Conservation (phyloP, 2,113 vertebrate genomes). For the Pogonocichla stellata region DNA sequence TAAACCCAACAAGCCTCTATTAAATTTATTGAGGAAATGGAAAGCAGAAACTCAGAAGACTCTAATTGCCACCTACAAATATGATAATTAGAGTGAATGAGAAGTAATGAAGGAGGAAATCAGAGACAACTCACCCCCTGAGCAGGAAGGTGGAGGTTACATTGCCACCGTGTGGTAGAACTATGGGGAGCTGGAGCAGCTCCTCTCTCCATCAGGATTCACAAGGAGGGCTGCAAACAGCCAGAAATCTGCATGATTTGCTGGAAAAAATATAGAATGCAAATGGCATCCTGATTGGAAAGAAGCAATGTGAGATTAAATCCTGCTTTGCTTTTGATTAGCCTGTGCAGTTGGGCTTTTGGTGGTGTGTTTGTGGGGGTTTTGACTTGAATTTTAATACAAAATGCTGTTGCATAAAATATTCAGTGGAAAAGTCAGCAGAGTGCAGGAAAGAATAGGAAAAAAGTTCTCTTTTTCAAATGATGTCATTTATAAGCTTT, state of each 20-base stretch:
- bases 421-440: conserved; percentile 12
- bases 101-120: background rate
- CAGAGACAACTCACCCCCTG: background rate
- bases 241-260: background rate
- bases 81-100: background rate
- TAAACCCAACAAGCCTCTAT: conserved; percentile 30
- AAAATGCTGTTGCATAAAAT: conserved; percentile 13
- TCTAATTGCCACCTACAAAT: conserved; percentile 42
- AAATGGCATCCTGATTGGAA: conserved; percentile 1
- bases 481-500: conserved; percentile 37
- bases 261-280: background rate
- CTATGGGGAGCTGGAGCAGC: background rate
- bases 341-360: background rate
- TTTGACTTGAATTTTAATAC: conserved; percentile 40
- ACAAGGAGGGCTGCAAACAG: background rate
- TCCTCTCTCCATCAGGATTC: background rate
- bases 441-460: background rate
- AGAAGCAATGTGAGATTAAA: background rate
- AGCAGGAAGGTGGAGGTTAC: background rate
- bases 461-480: conserved; percentile 22
- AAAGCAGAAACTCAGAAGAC: background rate
- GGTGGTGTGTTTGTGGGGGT: background rate
- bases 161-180: conserved; percentile 59
- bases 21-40: conserved; percentile 43
- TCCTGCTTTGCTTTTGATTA: conserved; percentile 15